These are phyloP conservation scores for Dendropsophus ebraccatus DNA, from an alignment of 2,113 vertebrate species.

Conservation along the genomic window DNA sequence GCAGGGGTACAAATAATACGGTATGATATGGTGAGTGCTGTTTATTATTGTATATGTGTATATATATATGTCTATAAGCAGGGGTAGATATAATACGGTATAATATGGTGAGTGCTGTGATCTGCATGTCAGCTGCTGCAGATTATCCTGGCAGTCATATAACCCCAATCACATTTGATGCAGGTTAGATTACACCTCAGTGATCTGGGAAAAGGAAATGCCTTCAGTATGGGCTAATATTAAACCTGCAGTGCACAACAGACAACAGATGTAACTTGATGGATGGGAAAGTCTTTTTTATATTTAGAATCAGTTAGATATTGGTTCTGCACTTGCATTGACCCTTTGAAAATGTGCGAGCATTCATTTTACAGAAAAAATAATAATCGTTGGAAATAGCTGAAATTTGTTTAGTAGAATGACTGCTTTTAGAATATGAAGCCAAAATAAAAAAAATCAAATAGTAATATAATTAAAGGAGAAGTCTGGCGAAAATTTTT, in stretches of 20 bases:
- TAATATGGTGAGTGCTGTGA: not conserved
- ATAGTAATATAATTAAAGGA: too few relatives aligned
- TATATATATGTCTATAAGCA: not conserved
- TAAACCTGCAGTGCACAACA: slow-evolving; percentile 22
- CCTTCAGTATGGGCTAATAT: slow-evolving; percentile 49
- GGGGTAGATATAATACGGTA: too few relatives aligned
- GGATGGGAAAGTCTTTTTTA: slow-evolving; percentile 18
- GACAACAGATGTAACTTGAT: slow-evolving; percentile 44
- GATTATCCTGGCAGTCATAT: slow-evolving; percentile 40
- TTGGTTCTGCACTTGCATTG: slow-evolving; percentile 13
- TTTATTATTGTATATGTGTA: too few relatives aligned
- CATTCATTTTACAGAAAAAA: not conserved
- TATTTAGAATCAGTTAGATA: slow-evolving; percentile 39
- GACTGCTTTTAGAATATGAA: not conserved
- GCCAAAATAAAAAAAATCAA: too few relatives aligned
- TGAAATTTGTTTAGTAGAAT: not conserved
- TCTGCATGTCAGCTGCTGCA: slow-evolving; percentile 29
- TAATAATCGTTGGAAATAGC: not conserved
- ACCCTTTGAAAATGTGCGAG: not conserved
- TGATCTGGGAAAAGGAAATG: slow-evolving; percentile 51
- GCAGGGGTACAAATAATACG: too few relatives aligned
- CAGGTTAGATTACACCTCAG: slow-evolving; percentile 52
- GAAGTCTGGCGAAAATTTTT: too few relatives aligned
- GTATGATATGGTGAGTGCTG: too few relatives aligned
- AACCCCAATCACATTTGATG: slow-evolving; percentile 47